These are phyloP conservation scores for Notarius quadriscutis DNA, from an alignment of 2,113 vertebrate species.

Conservation along the genomic window DNA sequence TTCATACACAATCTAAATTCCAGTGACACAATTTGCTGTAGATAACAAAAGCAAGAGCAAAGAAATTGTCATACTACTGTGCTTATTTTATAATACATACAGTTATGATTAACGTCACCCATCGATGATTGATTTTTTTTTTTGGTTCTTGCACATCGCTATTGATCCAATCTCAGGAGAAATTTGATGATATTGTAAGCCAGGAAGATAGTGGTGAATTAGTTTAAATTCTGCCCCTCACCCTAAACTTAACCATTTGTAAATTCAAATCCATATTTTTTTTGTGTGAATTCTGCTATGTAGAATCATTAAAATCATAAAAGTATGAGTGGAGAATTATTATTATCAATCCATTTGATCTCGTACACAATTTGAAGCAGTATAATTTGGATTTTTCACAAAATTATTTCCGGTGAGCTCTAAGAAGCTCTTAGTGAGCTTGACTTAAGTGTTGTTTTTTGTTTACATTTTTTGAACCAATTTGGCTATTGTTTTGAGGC, in stretches of 20 bases:
- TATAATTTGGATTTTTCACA: too few species aligned
- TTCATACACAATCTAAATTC: not conserved
- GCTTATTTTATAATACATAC: not conserved
- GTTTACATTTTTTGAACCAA: not conserved
- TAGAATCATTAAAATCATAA: not conserved
- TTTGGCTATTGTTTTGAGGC: not conserved
- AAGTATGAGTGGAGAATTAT: not conserved
- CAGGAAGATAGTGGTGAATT: not conserved
- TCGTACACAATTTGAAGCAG: too few species aligned
- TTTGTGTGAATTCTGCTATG: not conserved
- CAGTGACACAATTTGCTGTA: not conserved
- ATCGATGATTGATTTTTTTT: not conserved
- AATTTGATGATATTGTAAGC: not conserved
- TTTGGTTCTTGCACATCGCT: not conserved
- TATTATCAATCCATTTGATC: not conserved
- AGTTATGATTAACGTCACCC: not conserved
- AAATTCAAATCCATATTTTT: not conserved
- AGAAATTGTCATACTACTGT: not conserved
- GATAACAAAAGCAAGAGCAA: not conserved
- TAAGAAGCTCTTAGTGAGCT: not conserved
- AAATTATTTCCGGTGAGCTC: not conserved
- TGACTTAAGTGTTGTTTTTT: not conserved
- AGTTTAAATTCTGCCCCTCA: not conserved
- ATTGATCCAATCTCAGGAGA: not conserved
- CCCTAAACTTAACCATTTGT: not conserved